phyloP scores from a whole-genome alignment of 2,888 invertebrate species.

The Myopa testacea region DNA sequence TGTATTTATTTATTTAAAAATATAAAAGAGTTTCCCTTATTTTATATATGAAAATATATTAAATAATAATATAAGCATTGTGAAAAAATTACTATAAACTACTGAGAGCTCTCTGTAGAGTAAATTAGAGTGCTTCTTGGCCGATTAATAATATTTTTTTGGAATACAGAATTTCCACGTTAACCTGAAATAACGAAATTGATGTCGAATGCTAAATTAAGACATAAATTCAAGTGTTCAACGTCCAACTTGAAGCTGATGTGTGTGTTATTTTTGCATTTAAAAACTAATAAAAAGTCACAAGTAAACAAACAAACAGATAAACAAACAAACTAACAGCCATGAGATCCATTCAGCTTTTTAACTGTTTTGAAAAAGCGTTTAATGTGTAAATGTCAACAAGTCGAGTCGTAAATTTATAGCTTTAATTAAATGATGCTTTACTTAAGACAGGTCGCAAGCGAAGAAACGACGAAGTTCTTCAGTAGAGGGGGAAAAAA shows the following conservation, averaged over 20 bases:
- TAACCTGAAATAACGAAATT: neutral
- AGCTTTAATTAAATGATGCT: neutral
- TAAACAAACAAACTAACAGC: neutral
- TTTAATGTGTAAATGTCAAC: neutral
- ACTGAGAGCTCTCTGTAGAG: too few relatives aligned
- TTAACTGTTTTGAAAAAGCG: neutral
- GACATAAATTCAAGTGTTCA: slow-evolving; percentile 11
- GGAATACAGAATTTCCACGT: too few relatives aligned
- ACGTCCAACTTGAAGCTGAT: neutral
- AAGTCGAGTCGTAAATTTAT: slow-evolving; percentile 1
- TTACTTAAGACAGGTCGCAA: too few relatives aligned
- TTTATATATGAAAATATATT: too few relatives aligned
- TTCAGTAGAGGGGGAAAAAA: too few relatives aligned
- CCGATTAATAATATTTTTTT: neutral
- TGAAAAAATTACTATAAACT: too few relatives aligned
- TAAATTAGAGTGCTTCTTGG: neutral
- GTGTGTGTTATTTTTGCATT: slow-evolving; percentile 1
- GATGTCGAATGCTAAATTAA: neutral
- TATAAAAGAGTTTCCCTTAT: too few relatives aligned
- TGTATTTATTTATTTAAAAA: too few relatives aligned
- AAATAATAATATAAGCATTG: too few relatives aligned
- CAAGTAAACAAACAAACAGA: too few relatives aligned
- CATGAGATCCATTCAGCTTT: neutral
- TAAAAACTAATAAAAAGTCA: neutral
- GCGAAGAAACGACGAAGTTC: too few relatives aligned